Percentiles rank a stretch among this genome's conserved stretches.
Conservation (phyloP, 2,113 vertebrate species). For the Vireo altiloquus region DNA sequence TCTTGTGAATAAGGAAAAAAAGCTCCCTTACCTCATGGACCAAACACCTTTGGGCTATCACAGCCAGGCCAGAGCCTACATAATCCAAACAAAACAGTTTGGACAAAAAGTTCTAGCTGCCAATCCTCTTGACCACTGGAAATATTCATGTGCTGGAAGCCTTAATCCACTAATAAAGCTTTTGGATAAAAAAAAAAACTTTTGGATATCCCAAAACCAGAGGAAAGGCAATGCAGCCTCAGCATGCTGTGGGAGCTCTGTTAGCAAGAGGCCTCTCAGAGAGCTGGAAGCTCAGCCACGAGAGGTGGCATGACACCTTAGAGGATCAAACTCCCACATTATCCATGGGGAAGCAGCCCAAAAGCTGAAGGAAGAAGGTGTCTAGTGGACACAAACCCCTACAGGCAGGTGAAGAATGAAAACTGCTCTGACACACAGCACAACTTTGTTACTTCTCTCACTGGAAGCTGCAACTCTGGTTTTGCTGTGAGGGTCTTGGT, state of each 20-base stretch:
- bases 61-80: background rate
- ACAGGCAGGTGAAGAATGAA: background rate
- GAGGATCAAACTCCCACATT: background rate
- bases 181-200: too few species aligned
- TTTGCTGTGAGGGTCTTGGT: background rate
- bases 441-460: background rate
- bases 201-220: background rate
- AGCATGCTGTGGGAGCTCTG: background rate
- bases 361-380: background rate
- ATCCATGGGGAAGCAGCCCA: background rate
- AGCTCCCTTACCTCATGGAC: background rate
- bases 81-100: background rate
- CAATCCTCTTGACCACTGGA: background rate
- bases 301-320: rapidly evolving
- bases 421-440: background rate
- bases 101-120: background rate
- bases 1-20: background rate
- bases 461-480: background rate
- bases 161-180: background rate
- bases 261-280: background rate
- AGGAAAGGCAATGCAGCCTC: background rate
- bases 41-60: background rate
- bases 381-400: background rate
- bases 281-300: background rate
- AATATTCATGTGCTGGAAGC: background rate